Percentiles rank a stretch among this genome's conserved stretches.
Evolutionary conservation across 2,888 invertebrate genomes (phyloP).

Genomic region (Lymantria dispar): DNA sequence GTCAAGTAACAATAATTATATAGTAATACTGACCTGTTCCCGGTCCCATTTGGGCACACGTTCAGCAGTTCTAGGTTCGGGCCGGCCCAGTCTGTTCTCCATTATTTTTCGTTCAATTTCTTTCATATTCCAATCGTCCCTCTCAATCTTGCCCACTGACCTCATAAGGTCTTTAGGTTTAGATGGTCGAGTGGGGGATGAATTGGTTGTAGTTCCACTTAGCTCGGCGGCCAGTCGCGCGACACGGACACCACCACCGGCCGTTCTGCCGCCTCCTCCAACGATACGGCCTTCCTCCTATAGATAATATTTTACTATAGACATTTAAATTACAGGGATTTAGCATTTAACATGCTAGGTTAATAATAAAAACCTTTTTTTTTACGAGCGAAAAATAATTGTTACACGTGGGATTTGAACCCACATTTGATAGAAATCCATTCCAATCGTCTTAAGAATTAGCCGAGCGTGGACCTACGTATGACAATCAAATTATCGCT

Average conservation of each 20-base stretch:
- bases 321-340: not conserved
- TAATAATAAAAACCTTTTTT: too few relatives aligned
- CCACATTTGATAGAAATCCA: too few relatives aligned
- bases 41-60: conserved; percentile 96
- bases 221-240: conserved; percentile 87
- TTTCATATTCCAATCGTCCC: conserved; percentile 95
- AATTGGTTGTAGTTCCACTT: conserved; percentile 81
- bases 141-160: conserved; percentile 94
- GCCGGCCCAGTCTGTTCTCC: conserved; percentile 87
- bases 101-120: conserved; percentile 94
- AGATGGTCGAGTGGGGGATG: conserved; percentile 79
- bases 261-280: conserved; percentile 53
- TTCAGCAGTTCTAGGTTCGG: conserved; percentile 84
- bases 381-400: too few relatives aligned
- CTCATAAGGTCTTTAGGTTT: conserved; percentile 93
- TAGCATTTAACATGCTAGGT: too few relatives aligned
- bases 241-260: conserved; percentile 61
- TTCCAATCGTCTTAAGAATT: too few relatives aligned
- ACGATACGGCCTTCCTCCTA: conserved; percentile 70
- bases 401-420: too few relatives aligned
- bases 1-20: too few relatives aligned
- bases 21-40: conserved; percentile 84
- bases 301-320: conserved; percentile 3
- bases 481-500: too few relatives aligned
- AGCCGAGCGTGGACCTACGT: too few relatives aligned